Evolutionary conservation across 30 jellyfish, hydroid and myxozoan species (phyloP), one percentile per base, ranked within the genome.

Genomic region (Chironex yamaguchii): DNA sequence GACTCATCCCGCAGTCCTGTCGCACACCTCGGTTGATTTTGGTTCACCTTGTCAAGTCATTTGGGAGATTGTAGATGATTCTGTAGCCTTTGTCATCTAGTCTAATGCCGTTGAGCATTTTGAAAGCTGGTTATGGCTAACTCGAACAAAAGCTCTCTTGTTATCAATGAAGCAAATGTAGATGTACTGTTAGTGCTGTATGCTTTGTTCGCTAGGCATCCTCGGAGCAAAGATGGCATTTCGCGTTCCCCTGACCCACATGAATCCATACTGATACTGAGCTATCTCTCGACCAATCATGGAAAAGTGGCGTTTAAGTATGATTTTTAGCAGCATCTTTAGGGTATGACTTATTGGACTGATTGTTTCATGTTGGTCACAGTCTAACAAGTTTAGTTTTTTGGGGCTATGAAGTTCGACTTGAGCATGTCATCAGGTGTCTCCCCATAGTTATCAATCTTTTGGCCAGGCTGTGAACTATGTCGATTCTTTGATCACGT

Each of bases 81-180:
- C 73, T 12, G 24, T 24, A 14, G 31, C 22, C 73, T 58, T 58
- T 58, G 12, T 24, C 24, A 58, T 58, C 73, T 14, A 58, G 33
- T 58, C 73, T 26, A 26, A 58, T 22, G 9, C 22, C 22, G 9
- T 58, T 22, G 9, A 58, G 4, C 31, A 58, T 24, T 24, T 58
- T 24, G 33, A 58, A 14, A n/a, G 31, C 11, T 22, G 24, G 11
- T 24, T 11, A 14, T 24, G 33, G 31, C 73, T 58, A 12, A 58
- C 73, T 58, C 73, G 24, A 26, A 4, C 73, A 58, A 58, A 22
- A 12, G 73, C 73, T 24, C 22, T 58, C 26, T n/a, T 24, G 73
- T 14, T 4, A 22, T 58, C 73, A 4, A 58, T 24, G 31, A 58
- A 58, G 22, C 73, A 58, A 14, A 58, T 24, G 73, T 58, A 58